These are phyloP conservation scores for Acleris emargana DNA, from an alignment of 2,888 invertebrate genomes.

Conservation along the genomic window DNA sequence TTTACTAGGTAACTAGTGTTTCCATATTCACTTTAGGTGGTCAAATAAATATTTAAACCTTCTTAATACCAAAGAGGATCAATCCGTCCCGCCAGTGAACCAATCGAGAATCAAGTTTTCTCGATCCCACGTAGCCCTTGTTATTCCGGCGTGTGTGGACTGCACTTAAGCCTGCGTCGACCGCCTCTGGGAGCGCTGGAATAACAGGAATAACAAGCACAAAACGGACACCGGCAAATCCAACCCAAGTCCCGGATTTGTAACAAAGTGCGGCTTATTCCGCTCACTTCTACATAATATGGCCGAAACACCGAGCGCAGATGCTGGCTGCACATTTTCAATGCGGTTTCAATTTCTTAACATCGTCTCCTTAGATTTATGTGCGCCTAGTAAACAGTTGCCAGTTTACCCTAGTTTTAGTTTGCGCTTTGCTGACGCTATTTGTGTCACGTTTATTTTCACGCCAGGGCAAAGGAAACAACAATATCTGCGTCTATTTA, in stretches of 20 bases:
- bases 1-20: not conserved
- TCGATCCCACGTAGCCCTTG: slow-evolving; percentile 27
- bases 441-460: slow-evolving; percentile 27
- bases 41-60: slow-evolving; percentile 5
- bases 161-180: slow-evolving; percentile 40
- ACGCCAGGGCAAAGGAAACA: not conserved
- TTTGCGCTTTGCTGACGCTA: slow-evolving; percentile 25
- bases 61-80: slow-evolving; percentile 10
- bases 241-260: slow-evolving; percentile 74
- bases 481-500: not conserved
- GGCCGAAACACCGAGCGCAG: slow-evolving; percentile 63
- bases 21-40: slow-evolving; percentile 3
- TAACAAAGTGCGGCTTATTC: slow-evolving; percentile 72
- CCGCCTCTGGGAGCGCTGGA: slow-evolving; percentile 58
- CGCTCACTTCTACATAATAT: slow-evolving; percentile 68
- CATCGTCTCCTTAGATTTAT: slow-evolving; percentile 41
- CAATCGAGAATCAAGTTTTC: slow-evolving; percentile 25
- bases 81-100: slow-evolving; percentile 23
- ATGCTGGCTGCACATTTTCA: slow-evolving; percentile 64
- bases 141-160: slow-evolving; percentile 45
- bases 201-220: slow-evolving; percentile 78
- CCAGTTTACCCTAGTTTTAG: slow-evolving; percentile 17
- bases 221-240: slow-evolving; percentile 75
- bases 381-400: slow-evolving; percentile 37
- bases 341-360: slow-evolving; percentile 61